Evolutionary conservation across 1,140 invertebrate species (phyloP).

Genomic region (Capitella teleta): DNA sequence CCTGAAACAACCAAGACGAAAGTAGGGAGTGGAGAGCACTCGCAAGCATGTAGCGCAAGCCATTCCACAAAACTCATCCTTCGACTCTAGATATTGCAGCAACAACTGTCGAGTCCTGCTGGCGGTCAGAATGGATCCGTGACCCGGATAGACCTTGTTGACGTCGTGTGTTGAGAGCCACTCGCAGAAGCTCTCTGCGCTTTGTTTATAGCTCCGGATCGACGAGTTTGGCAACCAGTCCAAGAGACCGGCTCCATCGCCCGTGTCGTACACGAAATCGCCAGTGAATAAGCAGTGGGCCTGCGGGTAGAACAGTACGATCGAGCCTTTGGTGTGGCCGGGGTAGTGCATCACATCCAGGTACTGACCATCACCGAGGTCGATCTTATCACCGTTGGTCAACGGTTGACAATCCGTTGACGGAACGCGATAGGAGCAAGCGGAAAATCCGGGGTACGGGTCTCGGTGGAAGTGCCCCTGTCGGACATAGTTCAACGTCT

Average conservation of each 20-base stretch:
- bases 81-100: background rate
- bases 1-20: slow-evolving; percentile 7
- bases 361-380: slow-evolving; percentile 4
- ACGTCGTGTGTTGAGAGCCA: background rate
- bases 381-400: slow-evolving; percentile 1
- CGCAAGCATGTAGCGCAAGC: background rate
- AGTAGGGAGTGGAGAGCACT: background rate
- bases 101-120: background rate
- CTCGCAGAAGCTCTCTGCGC: background rate
- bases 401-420: slow-evolving; percentile 5
- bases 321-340: slow-evolving; percentile 11
- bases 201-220: slow-evolving; percentile 2
- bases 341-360: slow-evolving; percentile 9
- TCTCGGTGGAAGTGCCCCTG: slow-evolving; percentile 1
- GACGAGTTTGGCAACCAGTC: slow-evolving; percentile 12
- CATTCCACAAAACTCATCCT: background rate
- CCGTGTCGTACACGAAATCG: slow-evolving; percentile 11
- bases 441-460: slow-evolving; percentile 6
- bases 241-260: slow-evolving; percentile 1
- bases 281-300: slow-evolving; percentile 3
- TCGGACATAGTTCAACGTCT: slow-evolving; percentile 10
- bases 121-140: background rate
- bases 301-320: slow-evolving; percentile 4
- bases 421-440: slow-evolving; percentile 4
- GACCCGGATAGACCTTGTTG: slow-evolving; percentile 3